Percentiles rank a stretch among this genome's conserved stretches.
phyloP scores from a whole-genome alignment of 2,888 invertebrate species.

The Nipponacmea schrenckii region DNA sequence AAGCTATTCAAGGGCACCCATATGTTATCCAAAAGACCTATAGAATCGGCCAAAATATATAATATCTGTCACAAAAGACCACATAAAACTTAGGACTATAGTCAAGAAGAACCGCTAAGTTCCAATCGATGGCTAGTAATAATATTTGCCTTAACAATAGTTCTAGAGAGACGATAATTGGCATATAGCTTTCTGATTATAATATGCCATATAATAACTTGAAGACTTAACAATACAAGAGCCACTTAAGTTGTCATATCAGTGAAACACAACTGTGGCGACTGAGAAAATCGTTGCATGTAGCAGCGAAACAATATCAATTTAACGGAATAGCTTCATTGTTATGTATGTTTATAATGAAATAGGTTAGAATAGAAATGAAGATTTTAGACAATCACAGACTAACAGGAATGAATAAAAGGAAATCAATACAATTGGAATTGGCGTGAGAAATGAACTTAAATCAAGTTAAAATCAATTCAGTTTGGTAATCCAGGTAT shows the following conservation, averaged over 20 bases:
- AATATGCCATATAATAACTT: constrained; percentile 4
- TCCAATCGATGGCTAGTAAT: constrained; percentile 20
- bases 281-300: constrained; percentile 1
- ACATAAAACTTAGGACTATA: no score
- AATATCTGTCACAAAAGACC: no score
- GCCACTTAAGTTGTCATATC: constrained; percentile 2
- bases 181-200: constrained; percentile 8
- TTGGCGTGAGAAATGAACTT: no score
- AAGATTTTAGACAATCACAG: constrained; percentile 3
- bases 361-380: not conserved
- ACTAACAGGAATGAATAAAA: no score
- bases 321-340: not conserved
- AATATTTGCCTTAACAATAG: constrained; percentile 24
- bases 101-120: no score
- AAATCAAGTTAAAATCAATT: no score
- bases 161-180: constrained; percentile 15
- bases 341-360: constrained; percentile 3
- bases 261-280: not conserved
- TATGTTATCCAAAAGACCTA: no score
- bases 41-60: no score
- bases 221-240: not conserved
- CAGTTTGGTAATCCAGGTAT: no score
- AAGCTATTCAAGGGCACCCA: no score
- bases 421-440: no score
- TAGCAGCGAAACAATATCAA: constrained; percentile 1